A percentile compares a stretch with the other conserved stretches of the same genome.
Evolutionary conservation across 2,113 vertebrate genomes (phyloP).

Genomic region (Girardinichthys multiradiatus): DNA sequence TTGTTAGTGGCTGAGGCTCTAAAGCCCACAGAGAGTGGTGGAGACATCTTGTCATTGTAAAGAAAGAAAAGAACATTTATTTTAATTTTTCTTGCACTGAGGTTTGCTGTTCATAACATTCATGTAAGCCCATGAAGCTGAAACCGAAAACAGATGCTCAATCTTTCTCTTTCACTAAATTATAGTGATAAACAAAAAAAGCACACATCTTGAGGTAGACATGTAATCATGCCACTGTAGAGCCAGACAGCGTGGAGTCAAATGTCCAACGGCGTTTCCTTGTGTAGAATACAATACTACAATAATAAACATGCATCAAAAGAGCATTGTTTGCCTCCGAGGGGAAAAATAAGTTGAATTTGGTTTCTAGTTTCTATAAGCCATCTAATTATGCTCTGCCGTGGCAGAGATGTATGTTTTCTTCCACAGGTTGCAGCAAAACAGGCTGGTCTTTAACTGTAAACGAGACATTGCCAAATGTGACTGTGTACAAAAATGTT

Average conservation of each 20-base stretch:
- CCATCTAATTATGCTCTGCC: constrained; percentile 7
- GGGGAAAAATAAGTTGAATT: constrained; percentile 33
- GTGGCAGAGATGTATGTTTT: background rate
- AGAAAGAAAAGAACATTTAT: no score
- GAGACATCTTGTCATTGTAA: no score
- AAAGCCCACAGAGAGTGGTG: no score
- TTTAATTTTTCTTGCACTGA: background rate
- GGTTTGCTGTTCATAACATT: constrained; percentile 5
- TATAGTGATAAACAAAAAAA: constrained; percentile 61
- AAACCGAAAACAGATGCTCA: constrained; percentile 21
- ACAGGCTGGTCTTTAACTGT: constrained; percentile 1
- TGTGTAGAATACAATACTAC: constrained; percentile 12
- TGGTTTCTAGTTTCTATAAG: constrained; percentile 42
- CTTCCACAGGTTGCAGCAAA: constrained; percentile 34
- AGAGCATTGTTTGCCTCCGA: constrained; percentile 53
- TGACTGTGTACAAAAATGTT: background rate
- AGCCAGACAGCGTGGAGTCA: constrained; percentile 60
- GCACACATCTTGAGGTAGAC: constrained; percentile 48
- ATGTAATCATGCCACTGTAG: constrained; percentile 56
- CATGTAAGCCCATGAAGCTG: constrained; percentile 13
- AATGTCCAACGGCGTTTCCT: constrained; percentile 19
- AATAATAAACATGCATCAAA: constrained; percentile 35
- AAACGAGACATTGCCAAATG: constrained; percentile 14
- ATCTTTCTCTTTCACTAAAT: constrained; percentile 50
- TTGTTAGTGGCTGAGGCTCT: no score